A percentile compares a stretch with the other conserved stretches of the same genome.
These are phyloP conservation scores for Natator depressus DNA, from an alignment of 2,113 vertebrate genomes.

Conservation along the genomic window DNA sequence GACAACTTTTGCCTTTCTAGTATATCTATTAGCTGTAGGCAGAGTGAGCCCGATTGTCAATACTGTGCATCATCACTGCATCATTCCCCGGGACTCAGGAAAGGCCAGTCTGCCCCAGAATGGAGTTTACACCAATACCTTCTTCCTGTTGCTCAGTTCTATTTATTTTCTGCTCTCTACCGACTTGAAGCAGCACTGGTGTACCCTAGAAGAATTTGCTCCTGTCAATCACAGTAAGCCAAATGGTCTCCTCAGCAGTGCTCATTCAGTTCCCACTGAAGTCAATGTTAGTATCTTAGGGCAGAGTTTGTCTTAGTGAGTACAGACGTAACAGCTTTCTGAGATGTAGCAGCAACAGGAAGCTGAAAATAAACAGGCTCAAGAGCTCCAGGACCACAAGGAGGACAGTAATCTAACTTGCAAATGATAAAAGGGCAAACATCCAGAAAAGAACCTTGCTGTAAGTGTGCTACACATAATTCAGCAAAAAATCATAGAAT, in stretches of 20 bases:
- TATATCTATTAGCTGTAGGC: not conserved
- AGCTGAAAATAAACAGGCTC: not conserved
- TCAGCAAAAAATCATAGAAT: not conserved
- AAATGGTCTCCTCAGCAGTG: not conserved
- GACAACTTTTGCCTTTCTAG: not conserved
- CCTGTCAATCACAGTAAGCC: not conserved
- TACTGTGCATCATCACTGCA: not conserved
- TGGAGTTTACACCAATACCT: not conserved
- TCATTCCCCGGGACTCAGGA: not conserved
- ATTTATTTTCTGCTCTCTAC: not conserved
- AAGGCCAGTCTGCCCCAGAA: not conserved
- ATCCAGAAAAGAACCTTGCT: not conserved
- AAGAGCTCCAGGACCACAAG: not conserved
- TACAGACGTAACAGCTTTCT: not conserved
- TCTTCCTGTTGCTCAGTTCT: not conserved
- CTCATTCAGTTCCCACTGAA: not conserved
- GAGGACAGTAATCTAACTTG: not conserved
- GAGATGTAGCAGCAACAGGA: not conserved
- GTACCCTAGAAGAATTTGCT: not conserved
- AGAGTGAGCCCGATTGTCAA: not conserved
- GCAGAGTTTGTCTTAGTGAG: not conserved
- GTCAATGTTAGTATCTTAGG: not conserved
- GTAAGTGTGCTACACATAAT: not conserved
- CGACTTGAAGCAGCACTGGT: not conserved
- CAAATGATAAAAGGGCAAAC: not conserved